phyloP scores from a whole-genome alignment of 1,140 invertebrate genomes.

The Panonychus citri region DNA sequence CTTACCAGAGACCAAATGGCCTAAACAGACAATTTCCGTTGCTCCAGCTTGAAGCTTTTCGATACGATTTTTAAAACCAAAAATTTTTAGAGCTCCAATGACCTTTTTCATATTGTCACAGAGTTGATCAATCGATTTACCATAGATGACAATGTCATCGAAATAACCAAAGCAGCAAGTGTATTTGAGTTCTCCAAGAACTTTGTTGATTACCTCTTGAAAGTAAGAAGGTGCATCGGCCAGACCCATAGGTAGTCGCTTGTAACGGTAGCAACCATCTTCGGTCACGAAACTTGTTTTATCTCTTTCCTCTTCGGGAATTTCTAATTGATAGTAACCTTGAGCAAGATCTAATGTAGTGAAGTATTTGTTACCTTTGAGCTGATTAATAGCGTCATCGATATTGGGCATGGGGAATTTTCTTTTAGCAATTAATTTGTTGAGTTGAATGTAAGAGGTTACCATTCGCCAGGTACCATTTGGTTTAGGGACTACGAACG shows the following conservation, averaged over 20 bases:
- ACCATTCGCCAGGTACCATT: neutral
- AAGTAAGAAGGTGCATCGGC: constrained; percentile 21
- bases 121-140: too few relatives aligned
- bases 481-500: neutral
- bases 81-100: too few relatives aligned
- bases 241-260: constrained; percentile 24
- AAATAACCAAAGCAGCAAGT: constrained; percentile 14
- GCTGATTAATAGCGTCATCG: constrained; percentile 4
- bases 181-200: neutral
- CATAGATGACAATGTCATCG: constrained; percentile 22
- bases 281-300: constrained; percentile 12
- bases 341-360: constrained; percentile 18
- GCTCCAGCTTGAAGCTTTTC: neutral
- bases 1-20: constrained; percentile 8
- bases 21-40: constrained; percentile 20
- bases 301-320: constrained; percentile 15
- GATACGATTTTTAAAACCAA: too few relatives aligned
- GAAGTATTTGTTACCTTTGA: constrained; percentile 12
- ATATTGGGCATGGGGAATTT: constrained; percentile 14
- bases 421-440: neutral
- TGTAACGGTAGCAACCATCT: constrained; percentile 6
- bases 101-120: too few relatives aligned
- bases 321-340: constrained; percentile 20
- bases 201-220: constrained; percentile 16
- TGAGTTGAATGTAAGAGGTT: neutral